Conservation (phyloP, 30 jellyfish, hydroid and myxozoan species). For the Sanderia malayensis region DNA sequence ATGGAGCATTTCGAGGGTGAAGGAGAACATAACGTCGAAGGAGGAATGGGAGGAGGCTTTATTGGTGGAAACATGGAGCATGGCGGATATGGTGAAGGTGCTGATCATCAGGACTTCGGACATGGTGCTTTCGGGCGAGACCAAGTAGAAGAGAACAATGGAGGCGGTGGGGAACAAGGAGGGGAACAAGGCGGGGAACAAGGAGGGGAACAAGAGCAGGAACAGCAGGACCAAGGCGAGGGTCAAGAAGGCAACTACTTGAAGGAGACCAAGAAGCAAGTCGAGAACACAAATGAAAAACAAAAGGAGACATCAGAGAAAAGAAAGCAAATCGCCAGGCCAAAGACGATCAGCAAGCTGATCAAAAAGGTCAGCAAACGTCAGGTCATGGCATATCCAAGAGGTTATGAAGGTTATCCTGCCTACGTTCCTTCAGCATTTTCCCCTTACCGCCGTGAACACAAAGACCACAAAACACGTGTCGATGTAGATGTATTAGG, state of each 20-base stretch:
- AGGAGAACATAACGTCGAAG: constrained; percentile 49
- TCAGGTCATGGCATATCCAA: constrained; percentile 56
- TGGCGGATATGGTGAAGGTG: constrained; percentile 15
- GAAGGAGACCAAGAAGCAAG: constrained; percentile 21
- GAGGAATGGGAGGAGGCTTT: constrained; percentile 56
- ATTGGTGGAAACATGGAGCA: constrained; percentile 26
- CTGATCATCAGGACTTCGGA: constrained; percentile 29
- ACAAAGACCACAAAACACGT: constrained; percentile 80
- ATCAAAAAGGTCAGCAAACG: constrained; percentile 41
- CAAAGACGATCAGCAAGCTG: constrained; percentile 50
- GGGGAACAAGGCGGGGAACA: constrained; percentile 64
- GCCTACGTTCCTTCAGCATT: constrained; percentile 18
- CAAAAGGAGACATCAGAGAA: constrained; percentile 67
- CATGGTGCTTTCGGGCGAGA: constrained; percentile 71
- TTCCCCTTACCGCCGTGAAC: constrained; percentile 49
- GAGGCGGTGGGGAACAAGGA: too few species aligned
- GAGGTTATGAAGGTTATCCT: constrained; percentile 26
- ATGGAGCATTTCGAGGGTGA: constrained; percentile 39
- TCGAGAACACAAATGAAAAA: constrained; percentile 19
- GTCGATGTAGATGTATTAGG: constrained; percentile 97
- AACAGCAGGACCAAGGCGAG: constrained; percentile 35
- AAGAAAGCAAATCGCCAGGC: constrained; percentile 86
- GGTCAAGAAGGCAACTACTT: constrained; percentile 62
- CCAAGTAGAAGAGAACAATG: constrained; percentile 58
- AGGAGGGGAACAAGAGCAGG: constrained; percentile 50